A percentile compares a stretch with the other conserved stretches of the same genome.
phyloP scores from a whole-genome alignment of 2,797 vertebrate species.

The Urosaurus nigricauda region DNA sequence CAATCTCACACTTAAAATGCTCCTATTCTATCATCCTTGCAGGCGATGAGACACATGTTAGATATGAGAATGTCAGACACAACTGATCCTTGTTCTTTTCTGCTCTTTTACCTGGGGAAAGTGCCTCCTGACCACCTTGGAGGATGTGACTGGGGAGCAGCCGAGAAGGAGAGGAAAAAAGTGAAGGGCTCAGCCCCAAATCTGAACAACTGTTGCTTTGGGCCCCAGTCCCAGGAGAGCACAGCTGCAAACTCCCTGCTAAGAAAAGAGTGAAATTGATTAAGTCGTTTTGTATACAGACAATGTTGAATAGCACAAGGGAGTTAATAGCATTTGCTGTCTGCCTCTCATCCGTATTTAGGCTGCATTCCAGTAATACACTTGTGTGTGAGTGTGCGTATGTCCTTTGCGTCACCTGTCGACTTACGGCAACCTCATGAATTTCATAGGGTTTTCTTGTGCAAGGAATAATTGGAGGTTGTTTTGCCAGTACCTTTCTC shows the following conservation, averaged over 20 bases:
- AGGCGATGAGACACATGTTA: not conserved
- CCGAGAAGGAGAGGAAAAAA: conserved; percentile 68
- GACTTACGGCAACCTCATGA: too few species aligned
- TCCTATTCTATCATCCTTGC: not conserved
- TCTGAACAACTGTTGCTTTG: conserved; percentile 14
- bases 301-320: not conserved
- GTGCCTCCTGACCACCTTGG: conserved; percentile 43
- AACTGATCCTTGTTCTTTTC: not conserved
- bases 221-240: conserved; percentile 24
- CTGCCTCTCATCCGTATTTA: not conserved
- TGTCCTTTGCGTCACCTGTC: too few species aligned
- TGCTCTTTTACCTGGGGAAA: conserved; percentile 67
- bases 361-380: not conserved
- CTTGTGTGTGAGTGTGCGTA: not conserved
- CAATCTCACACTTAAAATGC: not conserved
- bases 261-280: conserved; percentile 32
- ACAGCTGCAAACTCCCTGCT: conserved; percentile 52
- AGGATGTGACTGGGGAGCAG: conserved; percentile 53
- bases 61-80: not conserved
- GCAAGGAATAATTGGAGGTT: too few species aligned
- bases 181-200: conserved; percentile 72
- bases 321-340: not conserved
- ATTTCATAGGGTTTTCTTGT: too few species aligned
- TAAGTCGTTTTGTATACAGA: not conserved
- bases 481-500: too few species aligned